These are phyloP conservation scores for Lampris incognitus DNA, from an alignment of 2,113 vertebrate species.

Conservation along the genomic window DNA sequence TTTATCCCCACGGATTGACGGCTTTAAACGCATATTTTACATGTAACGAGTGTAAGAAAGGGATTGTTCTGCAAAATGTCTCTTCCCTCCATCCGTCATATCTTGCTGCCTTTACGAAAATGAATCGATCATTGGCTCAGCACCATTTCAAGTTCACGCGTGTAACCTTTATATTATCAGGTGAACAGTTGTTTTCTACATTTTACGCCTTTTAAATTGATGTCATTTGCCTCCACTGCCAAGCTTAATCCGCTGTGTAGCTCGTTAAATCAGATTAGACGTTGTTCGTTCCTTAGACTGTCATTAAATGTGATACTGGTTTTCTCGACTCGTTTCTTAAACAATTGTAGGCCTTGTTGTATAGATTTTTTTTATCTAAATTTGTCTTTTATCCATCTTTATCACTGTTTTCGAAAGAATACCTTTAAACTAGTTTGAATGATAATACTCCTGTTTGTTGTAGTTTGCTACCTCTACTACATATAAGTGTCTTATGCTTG, in stretches of 20 bases:
- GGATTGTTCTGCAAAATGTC: not conserved
- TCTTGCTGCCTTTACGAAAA: not conserved
- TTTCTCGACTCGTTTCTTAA: not conserved
- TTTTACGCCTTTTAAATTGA: not conserved
- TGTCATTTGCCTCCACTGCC: slow-evolving; percentile 2
- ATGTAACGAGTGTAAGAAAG: no score
- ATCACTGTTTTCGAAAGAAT: no score
- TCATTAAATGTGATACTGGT: not conserved
- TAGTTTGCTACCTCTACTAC: not conserved
- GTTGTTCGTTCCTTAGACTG: not conserved
- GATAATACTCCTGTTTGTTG: no score
- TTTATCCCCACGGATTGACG: not conserved
- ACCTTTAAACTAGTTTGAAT: no score
- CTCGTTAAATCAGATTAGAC: slow-evolving; percentile 33
- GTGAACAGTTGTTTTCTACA: no score
- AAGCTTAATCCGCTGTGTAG: slow-evolving; percentile 32
- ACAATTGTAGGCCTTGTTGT: not conserved
- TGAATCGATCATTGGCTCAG: not conserved
- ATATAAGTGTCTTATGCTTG: not conserved
- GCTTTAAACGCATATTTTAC: no score
- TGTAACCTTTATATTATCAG: not conserved
- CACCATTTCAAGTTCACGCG: not conserved
- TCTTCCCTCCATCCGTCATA: not conserved
- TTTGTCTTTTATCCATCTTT: no score
- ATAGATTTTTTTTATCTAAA: not conserved